A percentile compares a stretch with the other conserved stretches of the same genome.
Evolutionary conservation across 2,113 vertebrate genomes (phyloP).

Genomic region (Scortum barcoo): DNA sequence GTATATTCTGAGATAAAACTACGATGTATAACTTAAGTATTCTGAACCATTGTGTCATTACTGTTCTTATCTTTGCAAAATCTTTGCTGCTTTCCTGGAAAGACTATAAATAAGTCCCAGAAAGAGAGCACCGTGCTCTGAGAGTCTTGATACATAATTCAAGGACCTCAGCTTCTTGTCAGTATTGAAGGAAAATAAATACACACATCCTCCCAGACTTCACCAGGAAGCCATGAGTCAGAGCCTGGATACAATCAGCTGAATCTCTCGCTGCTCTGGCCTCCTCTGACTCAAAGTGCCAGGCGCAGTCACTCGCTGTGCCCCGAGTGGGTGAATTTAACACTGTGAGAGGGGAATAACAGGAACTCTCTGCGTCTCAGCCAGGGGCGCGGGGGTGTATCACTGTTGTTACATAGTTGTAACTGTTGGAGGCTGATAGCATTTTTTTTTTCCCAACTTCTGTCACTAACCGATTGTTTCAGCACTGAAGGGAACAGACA

Average conservation of each 20-base stretch:
- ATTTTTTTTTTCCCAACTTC: not conserved
- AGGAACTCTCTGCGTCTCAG: constrained; percentile 64
- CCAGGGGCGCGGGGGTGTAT: not conserved
- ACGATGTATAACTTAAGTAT: not conserved
- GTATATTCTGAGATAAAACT: not conserved
- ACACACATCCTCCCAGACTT: constrained; percentile 38
- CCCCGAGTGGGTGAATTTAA: constrained; percentile 43
- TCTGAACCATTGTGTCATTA: not conserved
- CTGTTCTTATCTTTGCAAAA: not conserved
- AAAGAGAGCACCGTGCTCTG: not conserved
- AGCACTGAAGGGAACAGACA: not conserved
- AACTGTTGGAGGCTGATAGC: not conserved
- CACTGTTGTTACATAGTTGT: not conserved
- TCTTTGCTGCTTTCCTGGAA: not conserved
- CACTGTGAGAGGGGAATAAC: constrained; percentile 55
- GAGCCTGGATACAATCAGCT: constrained; percentile 62
- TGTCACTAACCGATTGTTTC: not conserved
- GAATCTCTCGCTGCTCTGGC: constrained; percentile 21
- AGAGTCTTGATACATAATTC: constrained; percentile 32
- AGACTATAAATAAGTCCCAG: not conserved
- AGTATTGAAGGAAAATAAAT: constrained; percentile 52
- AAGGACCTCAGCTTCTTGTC: constrained; percentile 31
- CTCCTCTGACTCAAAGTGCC: constrained; percentile 58
- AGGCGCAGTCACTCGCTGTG: constrained; percentile 44
- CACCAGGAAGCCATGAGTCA: constrained; percentile 72